phyloP scores from a whole-genome alignment of 1,140 invertebrate genomes.

The Protaetia brevitarsis region DNA sequence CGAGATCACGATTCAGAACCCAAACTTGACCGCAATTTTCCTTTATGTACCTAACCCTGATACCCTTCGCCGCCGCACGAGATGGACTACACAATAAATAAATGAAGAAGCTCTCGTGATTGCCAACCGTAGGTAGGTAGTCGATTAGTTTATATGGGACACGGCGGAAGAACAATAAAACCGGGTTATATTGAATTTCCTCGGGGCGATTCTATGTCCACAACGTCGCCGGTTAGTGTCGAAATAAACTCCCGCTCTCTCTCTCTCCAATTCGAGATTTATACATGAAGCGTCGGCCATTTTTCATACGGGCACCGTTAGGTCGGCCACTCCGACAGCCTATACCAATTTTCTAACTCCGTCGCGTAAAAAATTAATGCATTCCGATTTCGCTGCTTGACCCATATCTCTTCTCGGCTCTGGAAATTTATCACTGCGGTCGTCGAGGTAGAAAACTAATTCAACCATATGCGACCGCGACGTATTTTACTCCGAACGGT shows the following conservation, averaged over 20 bases:
- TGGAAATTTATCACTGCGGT: constrained; percentile 5
- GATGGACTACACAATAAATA: not conserved
- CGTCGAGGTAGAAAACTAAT: constrained; percentile 17
- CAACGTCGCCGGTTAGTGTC: not conserved
- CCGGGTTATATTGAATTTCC: not conserved
- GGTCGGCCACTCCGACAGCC: not conserved
- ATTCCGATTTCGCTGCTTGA: constrained; percentile 15
- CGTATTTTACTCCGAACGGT: constrained; percentile 3
- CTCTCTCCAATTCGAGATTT: not conserved
- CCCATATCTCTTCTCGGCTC: constrained; percentile 9
- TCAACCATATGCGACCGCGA: constrained; percentile 10
- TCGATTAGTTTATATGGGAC: not conserved
- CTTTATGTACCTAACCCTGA: not conserved
- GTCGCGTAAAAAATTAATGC: constrained; percentile 15
- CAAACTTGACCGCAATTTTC: not conserved
- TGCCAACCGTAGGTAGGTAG: not conserved
- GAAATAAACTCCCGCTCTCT: not conserved
- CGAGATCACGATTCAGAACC: not conserved
- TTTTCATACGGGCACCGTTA: not conserved
- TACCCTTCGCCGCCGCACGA: not conserved
- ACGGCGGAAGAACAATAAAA: not conserved
- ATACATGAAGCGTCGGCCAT: not conserved
- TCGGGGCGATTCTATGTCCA: not conserved
- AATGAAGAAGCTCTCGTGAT: not conserved
- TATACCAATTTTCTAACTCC: constrained; percentile 5